Conservation (phyloP, 2,888 invertebrate genomes). For the Dryobotodes eremita region DNA sequence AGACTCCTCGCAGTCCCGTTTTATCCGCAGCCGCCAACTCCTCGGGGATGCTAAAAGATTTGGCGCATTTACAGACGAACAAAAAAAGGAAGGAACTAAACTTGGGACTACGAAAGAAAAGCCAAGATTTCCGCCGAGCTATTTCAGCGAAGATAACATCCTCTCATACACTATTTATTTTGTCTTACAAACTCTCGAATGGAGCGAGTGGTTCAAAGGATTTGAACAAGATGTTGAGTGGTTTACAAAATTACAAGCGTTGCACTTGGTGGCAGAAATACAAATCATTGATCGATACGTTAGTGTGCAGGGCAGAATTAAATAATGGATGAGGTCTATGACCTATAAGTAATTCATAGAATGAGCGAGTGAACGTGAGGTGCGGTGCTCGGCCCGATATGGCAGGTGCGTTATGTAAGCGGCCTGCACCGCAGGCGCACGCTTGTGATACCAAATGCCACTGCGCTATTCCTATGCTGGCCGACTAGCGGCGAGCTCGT, state of each 20-base stretch:
- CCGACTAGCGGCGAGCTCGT: slow-evolving; percentile 75
- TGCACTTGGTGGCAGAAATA: slow-evolving; percentile 58
- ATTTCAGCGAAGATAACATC: slow-evolving; percentile 72
- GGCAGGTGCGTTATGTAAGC: slow-evolving; percentile 91
- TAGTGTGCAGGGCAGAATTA: slow-evolving; percentile 78
- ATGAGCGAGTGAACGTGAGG: slow-evolving; percentile 88
- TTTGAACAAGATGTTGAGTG: slow-evolving; percentile 54
- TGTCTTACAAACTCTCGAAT: slow-evolving; percentile 74
- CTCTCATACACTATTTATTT: slow-evolving; percentile 76
- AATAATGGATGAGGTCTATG: slow-evolving; percentile 88
- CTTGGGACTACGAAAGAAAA: slow-evolving; percentile 68
- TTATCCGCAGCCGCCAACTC: slow-evolving; percentile 75
- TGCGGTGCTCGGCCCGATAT: slow-evolving; percentile 87
- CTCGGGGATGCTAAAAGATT: slow-evolving; percentile 83
- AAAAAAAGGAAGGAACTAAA: slow-evolving; percentile 75
- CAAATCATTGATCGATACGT: slow-evolving; percentile 74
- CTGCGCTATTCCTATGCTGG: slow-evolving; percentile 83
- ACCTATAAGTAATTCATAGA: slow-evolving; percentile 90
- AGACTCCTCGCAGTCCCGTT: slow-evolving; percentile 78
- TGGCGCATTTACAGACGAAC: slow-evolving; percentile 78
- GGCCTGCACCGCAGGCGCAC: slow-evolving; percentile 77
- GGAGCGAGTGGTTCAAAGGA: slow-evolving; percentile 62
- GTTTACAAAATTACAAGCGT: slow-evolving; percentile 52
- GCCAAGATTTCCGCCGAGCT: slow-evolving; percentile 74
- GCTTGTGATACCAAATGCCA: slow-evolving; percentile 84